Evolutionary conservation across 2,113 vertebrate genomes (phyloP), one percentile per base, ranked within the genome.

Genomic region (Mionectes macconnelli): DNA sequence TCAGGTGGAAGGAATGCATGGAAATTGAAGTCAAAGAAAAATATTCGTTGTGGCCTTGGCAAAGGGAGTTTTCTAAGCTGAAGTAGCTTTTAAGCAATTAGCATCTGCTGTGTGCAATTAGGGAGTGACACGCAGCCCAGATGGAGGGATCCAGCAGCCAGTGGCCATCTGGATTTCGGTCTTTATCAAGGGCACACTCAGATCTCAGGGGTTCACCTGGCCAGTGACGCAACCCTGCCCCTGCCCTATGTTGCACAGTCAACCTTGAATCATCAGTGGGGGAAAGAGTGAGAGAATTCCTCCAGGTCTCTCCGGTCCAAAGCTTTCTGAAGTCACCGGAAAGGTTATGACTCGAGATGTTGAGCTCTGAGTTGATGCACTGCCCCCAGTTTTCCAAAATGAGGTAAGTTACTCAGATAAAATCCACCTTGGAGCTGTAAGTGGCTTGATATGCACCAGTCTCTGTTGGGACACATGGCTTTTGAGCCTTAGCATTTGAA

Each of bases 1-100:
- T 96, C 96, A 96, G 86, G 94, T 96, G 92, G 83, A 96, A 95
- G 77, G 91, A 96, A 96, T 96, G 95, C 91, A 73, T 72, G 70
- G 69, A 94, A 94, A 95, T 79, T 96, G 80, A 92, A 94, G 66
- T 94, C 40, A 91, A 94, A 95, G 77, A 59, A 80, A 94, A 96
- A 89, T 87, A 91, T 76, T 89, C 2, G 0, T 60, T 44, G 86
- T 94, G 93, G 93, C 64, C 87, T 92, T 89, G 80, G 69, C 77
- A 84, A 72, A 92, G 73, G 33, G 62, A 73, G 30, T 84, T 78
- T 89, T 89, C 52, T 70, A 73, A 92, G 86, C 69, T 84, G 88
- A 81, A 95, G 93, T 76, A 91, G 80, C 83, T 94, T 93, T 95
- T 85, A 80, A 86, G 72, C 72, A 88, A 93, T 85, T 90, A 93